Conservation (phyloP, 1,140 invertebrate species). For the Drosophila hydei region DNA sequence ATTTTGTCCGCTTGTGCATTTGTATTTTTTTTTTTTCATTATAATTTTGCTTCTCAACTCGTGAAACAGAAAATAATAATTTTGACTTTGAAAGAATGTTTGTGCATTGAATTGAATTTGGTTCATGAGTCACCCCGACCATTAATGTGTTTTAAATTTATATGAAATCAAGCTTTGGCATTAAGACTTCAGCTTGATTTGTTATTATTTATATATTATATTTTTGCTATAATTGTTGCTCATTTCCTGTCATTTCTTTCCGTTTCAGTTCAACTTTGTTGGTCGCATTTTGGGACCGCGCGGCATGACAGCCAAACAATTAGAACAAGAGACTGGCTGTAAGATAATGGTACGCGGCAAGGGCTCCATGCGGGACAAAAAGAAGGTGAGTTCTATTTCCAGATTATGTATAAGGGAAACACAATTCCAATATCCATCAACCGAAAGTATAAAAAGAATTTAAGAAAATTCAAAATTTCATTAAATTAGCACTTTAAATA, state of each 20-base stretch:
- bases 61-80: conserved; percentile 40
- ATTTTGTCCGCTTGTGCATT: conserved; percentile 40
- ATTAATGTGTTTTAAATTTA: conserved; percentile 69
- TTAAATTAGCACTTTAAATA: conserved; percentile 20
- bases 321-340: conserved; percentile 99
- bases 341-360: conserved; percentile 99
- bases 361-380: conserved; percentile 99
- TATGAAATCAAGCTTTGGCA: conserved; percentile 40
- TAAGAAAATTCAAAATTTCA: neutral
- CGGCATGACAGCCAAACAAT: conserved; percentile 99
- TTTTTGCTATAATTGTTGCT: conserved; percentile 55
- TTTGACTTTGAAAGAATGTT: conserved; percentile 70
- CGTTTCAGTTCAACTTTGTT: conserved; percentile 99
- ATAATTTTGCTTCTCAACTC: neutral
- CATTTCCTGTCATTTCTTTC: conserved; percentile 84
- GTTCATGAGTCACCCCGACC: conserved; percentile 54
- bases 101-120: conserved; percentile 50
- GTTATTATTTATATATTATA: conserved; percentile 47
- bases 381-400: conserved; percentile 91
- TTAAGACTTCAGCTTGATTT: conserved; percentile 31
- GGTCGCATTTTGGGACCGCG: conserved; percentile 99
- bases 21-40: neutral
- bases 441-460: conserved; percentile 1
- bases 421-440: neutral
- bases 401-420: neutral